Evolutionary conservation across 2,888 invertebrate species (phyloP), one percentile per base, ranked within the genome.

Genomic region (Agrotis clavis): DNA sequence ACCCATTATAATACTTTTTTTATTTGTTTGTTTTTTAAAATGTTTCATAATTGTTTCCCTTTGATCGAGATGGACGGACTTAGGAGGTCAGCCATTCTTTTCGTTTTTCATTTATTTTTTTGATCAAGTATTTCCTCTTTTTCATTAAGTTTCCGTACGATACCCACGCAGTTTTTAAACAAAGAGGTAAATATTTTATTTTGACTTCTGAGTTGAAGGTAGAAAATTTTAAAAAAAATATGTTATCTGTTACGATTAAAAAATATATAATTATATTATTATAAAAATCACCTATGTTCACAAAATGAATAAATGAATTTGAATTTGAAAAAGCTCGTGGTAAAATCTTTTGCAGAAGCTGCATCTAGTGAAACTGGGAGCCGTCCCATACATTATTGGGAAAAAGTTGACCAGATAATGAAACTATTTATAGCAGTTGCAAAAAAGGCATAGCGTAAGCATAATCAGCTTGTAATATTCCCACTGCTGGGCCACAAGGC

Each of bases 1-100:
- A 74, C 72, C 82, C 73, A 86, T 87, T 84, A 82, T 82, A 82
- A 64, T 79, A 67, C 84, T 83, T 87, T 88, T 88, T 89, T 86
- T 86, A 82, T 86, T 87, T 87, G 87, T 87, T 89, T 86, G 80
- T 84, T 83, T 87, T 87, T 78, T 79, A 71, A 82, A 86, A 86
- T 89, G 85, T 89, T 88, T 89, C 77, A 79, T 83, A 85, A 89
- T 87, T 86, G 81, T 87, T 86, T 78, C 77, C 75, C 88, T 88
- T 88, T 88, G 88, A 88, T 88, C 87, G 87, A 76, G 79, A 82
- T 65, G 78, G 83, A 81, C 83, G 79, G 66, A 48, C 73, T 56
- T 74, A 69, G 72, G 74, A 86, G 77, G 81, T 85, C 79, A 71
- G 68, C 56, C 83, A 77, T 86, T 83, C 81, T 81, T 83, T 79